A percentile compares a stretch with the other conserved stretches of the same genome.
phyloP scores from a whole-genome alignment of 1,140 invertebrate genomes.

The Heliconius nattereri region DNA sequence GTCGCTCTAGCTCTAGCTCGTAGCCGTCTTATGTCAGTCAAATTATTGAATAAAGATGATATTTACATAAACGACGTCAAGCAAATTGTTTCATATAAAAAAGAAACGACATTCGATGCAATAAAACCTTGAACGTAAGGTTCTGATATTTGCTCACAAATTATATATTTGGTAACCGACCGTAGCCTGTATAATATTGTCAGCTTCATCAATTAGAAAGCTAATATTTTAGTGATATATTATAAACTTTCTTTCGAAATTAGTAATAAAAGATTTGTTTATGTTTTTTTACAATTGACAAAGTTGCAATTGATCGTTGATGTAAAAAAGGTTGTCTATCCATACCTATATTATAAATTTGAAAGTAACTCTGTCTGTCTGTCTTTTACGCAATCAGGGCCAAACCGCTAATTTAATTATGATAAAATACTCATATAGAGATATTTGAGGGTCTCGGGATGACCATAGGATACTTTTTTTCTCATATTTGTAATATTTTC shows the following conservation, averaged over 20 bases:
- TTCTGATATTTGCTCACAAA: conserved; percentile 8
- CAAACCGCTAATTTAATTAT: too few relatives aligned
- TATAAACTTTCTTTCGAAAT: neutral
- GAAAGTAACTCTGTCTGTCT: too few relatives aligned
- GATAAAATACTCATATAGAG: too few relatives aligned
- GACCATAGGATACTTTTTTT: too few relatives aligned
- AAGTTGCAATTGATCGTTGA: too few relatives aligned
- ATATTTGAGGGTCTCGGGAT: too few relatives aligned
- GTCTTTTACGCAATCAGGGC: too few relatives aligned
- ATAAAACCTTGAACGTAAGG: neutral
- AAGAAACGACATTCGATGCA: neutral
- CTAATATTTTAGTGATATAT: neutral
- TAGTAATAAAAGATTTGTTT: neutral
- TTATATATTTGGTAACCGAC: neutral
- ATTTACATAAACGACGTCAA: neutral
- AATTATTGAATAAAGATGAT: neutral
- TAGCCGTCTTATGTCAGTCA: neutral
- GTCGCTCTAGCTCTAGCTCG: too few relatives aligned
- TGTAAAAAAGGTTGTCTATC: too few relatives aligned
- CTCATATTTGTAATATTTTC: too few relatives aligned
- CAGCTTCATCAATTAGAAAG: neutral
- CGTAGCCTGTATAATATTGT: neutral
- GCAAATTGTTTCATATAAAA: conserved; percentile 9
- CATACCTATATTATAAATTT: too few relatives aligned
- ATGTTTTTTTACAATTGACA: neutral